These are phyloP conservation scores for Phymorhynchus buccinoides DNA, from an alignment of 1,140 invertebrate species.

Conservation along the genomic window DNA sequence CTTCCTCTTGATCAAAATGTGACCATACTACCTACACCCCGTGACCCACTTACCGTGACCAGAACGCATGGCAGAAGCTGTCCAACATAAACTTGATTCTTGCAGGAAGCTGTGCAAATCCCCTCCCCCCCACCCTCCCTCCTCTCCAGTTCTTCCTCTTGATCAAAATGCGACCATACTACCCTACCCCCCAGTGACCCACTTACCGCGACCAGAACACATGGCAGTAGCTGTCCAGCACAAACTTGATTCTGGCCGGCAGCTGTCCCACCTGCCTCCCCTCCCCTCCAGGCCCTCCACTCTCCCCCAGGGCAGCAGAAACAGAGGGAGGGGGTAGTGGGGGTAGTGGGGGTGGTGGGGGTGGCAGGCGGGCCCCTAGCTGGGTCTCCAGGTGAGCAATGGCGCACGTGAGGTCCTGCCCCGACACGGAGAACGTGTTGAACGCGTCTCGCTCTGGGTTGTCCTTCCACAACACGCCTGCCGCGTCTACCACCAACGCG, in stretches of 20 bases:
- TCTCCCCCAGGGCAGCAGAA: not conserved
- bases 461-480: conserved; percentile 64
- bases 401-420: conserved; percentile 63
- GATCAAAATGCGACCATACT: too few relatives aligned
- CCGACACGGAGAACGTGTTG: conserved; percentile 69
- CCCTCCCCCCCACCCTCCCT: too few relatives aligned
- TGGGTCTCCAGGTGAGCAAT: conserved; percentile 66
- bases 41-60: conserved; percentile 66
- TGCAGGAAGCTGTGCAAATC: too few relatives aligned
- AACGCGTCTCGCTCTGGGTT: conserved; percentile 68
- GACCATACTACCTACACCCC: too few relatives aligned
- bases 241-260: conserved; percentile 64
- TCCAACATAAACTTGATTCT: too few relatives aligned
- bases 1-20: too few relatives aligned
- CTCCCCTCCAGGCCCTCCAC: not conserved
- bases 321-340: too few relatives aligned
- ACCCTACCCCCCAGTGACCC: too few relatives aligned
- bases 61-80: conserved; percentile 68
- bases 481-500: conserved; percentile 41
- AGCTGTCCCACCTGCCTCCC: conserved; percentile 31
- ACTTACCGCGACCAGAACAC: conserved; percentile 67
- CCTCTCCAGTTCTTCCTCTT: too few relatives aligned
- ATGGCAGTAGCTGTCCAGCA: conserved; percentile 69
- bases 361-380: conserved; percentile 47
- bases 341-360: not conserved